A percentile compares a stretch with the other conserved stretches of the same genome.
Conservation (phyloP, 2,797 vertebrate genomes). For the Eulemur mongoz region DNA sequence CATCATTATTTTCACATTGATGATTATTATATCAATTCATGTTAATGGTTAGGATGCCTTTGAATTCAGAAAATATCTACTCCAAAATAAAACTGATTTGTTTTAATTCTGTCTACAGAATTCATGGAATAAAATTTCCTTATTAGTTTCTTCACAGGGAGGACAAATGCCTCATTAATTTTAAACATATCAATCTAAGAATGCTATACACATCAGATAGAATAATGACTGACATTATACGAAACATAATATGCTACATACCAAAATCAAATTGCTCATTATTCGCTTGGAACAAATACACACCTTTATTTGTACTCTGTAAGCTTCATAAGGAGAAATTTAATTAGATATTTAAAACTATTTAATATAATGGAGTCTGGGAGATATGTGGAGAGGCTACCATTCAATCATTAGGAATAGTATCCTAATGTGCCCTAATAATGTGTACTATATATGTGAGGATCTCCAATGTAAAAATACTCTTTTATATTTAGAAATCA, state of each 20-base stretch:
- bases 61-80: constrained; percentile 57
- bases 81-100: constrained; percentile 79
- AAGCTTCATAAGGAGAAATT: constrained; percentile 64
- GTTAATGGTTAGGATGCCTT: constrained; percentile 50
- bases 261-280: constrained; percentile 75
- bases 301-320: constrained; percentile 55
- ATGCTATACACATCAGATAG: constrained; percentile 80
- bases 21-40: constrained; percentile 14
- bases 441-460: background rate
- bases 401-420: background rate
- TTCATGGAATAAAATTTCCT: constrained; percentile 72
- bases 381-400: background rate
- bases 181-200: constrained; percentile 83
- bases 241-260: constrained; percentile 77
- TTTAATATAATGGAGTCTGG: background rate
- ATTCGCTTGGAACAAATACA: constrained; percentile 76
- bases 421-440: background rate
- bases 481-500: background rate
- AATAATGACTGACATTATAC: constrained; percentile 85
- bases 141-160: constrained; percentile 80
- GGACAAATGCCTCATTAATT: constrained; percentile 86
- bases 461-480: background rate
- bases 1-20: constrained; percentile 49
- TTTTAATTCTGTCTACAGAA: constrained; percentile 78
- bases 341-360: background rate